Conservation (phyloP, 2,113 vertebrate genomes). For the Ptilonorhynchus violaceus region DNA sequence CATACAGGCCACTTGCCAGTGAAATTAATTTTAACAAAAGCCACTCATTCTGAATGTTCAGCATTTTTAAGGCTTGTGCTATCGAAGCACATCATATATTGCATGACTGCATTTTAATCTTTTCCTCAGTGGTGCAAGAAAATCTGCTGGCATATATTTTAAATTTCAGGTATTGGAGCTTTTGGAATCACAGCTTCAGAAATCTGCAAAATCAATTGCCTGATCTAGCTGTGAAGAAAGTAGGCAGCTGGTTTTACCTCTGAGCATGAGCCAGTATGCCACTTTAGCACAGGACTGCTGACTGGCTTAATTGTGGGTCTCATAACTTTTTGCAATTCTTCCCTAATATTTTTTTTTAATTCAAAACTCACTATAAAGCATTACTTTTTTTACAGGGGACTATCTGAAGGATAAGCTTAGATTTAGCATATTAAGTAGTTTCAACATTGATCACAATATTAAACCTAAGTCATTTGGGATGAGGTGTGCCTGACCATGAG, state of each 20-base stretch:
- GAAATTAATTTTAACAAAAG: neutral
- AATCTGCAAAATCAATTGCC: neutral
- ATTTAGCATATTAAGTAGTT: neutral
- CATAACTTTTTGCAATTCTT: neutral
- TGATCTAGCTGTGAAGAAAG: neutral
- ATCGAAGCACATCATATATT: neutral
- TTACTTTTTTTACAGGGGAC: neutral
- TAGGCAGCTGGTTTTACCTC: neutral
- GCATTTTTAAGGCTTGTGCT: neutral
- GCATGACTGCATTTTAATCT: neutral
- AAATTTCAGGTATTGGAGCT: neutral
- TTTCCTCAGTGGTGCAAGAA: neutral
- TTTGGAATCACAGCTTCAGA: neutral
- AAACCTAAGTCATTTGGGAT: neutral
- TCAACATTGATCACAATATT: neutral
- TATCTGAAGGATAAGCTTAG: neutral
- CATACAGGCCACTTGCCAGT: neutral
- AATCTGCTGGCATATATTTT: neutral
- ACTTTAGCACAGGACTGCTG: conserved; percentile 3
- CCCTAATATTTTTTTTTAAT: neutral
- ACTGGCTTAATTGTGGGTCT: neutral
- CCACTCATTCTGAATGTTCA: neutral
- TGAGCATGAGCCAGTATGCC: neutral
- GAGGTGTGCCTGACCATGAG: neutral
- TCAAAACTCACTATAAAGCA: neutral